Conservation (phyloP, 2,888 invertebrate genomes). For the Phorcus lineatus region DNA sequence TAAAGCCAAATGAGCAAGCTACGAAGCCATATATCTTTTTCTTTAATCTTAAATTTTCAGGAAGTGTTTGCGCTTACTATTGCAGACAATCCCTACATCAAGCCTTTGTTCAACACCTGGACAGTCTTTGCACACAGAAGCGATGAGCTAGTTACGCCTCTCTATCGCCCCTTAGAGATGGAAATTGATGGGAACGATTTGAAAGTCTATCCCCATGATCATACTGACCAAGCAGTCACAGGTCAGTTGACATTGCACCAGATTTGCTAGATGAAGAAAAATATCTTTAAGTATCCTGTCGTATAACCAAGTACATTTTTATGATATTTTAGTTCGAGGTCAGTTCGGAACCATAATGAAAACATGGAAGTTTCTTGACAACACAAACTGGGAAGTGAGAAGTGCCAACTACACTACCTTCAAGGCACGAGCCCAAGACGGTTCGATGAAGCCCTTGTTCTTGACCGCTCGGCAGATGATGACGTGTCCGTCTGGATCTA, state of each 20-base stretch:
- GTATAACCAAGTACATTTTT: too few relatives aligned
- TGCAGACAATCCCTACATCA: background rate
- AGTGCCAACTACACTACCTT: background rate
- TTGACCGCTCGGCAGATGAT: background rate
- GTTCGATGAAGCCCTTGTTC: background rate
- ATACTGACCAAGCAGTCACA: background rate
- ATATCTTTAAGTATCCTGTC: too few relatives aligned
- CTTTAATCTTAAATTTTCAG: too few relatives aligned
- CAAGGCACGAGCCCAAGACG: background rate
- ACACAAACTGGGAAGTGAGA: conserved; percentile 13
- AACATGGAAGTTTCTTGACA: background rate
- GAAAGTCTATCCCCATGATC: background rate
- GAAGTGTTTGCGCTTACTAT: too few relatives aligned
- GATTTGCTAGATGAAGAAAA: too few relatives aligned
- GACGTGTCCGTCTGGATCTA: background rate
- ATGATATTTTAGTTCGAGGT: background rate
- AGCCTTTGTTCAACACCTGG: background rate
- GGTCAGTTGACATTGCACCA: too few relatives aligned
- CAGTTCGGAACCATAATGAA: conserved; percentile 7
- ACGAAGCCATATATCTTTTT: too few relatives aligned
- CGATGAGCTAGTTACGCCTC: background rate
- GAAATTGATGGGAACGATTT: background rate
- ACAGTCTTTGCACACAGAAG: background rate
- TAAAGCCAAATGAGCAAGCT: too few relatives aligned
- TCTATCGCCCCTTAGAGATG: background rate